Percentiles rank a stretch among this genome's conserved stretches.
These are phyloP conservation scores for Bergia sp. DNA, from an alignment of 92 coral and sea anemone genomes.

Conservation along the genomic window DNA sequence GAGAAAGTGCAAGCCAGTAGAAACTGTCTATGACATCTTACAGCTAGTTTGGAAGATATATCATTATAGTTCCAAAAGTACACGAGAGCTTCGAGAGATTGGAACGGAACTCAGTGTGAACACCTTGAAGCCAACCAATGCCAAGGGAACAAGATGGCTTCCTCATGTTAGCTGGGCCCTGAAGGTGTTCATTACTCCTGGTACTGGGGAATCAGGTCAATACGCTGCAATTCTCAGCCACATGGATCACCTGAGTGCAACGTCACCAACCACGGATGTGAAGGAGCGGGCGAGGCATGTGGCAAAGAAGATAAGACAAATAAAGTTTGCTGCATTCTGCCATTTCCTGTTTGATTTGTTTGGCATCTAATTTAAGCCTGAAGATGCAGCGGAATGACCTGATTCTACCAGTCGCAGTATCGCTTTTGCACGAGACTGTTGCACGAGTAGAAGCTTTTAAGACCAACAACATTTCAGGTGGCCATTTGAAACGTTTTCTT, in stretches of 20 bases:
- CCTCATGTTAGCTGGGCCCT: conserved; percentile 22
- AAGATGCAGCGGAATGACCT: conserved; percentile 56
- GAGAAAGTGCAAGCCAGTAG: conserved; percentile 9
- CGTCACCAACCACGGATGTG: conserved; percentile 55
- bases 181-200: conserved; percentile 21
- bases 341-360: conserved; percentile 60
- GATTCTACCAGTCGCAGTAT: conserved; percentile 37
- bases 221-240: conserved; percentile 54
- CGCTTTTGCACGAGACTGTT: no score
- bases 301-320: conserved; percentile 44
- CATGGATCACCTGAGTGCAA: conserved; percentile 54
- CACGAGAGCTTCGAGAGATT: no score
- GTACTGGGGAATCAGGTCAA: conserved; percentile 39
- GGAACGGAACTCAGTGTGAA: no score
- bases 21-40: conserved; percentile 11
- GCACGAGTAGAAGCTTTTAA: no score
- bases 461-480: no score
- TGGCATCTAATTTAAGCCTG: conserved; percentile 51
- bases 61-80: no score
- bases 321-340: conserved; percentile 58
- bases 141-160: conserved; percentile 19
- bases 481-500: no score
- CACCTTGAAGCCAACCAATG: conserved; percentile 39
- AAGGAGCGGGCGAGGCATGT: conserved; percentile 52
- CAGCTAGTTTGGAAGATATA: no score